Conservation (phyloP, 1,140 invertebrate species). For the Diabrotica virgifera region DNA sequence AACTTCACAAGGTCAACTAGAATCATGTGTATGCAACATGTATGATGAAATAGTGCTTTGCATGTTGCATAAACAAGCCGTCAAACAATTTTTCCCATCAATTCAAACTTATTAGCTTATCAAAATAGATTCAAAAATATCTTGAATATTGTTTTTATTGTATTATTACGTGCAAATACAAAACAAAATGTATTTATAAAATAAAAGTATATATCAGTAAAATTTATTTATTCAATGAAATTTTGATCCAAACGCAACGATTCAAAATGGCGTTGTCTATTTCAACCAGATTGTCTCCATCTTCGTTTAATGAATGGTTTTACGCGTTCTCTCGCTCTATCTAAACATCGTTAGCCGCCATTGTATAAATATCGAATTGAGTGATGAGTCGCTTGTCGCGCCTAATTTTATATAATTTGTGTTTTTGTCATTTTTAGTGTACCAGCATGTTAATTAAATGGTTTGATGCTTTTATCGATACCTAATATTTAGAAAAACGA, state of each 20-base stretch:
- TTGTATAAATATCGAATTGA: slow-evolving; percentile 36
- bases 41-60: no score
- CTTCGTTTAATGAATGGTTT: neutral
- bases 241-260: neutral
- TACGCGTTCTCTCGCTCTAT: slow-evolving; percentile 30
- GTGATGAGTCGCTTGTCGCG: slow-evolving; percentile 33
- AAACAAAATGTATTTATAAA: no score
- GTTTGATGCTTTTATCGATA: slow-evolving; percentile 4
- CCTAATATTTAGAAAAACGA: slow-evolving; percentile 2
- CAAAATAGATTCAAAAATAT: no score
- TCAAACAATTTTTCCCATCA: no score
- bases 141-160: no score
- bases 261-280: slow-evolving; percentile 17
- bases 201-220: no score
- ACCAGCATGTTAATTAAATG: neutral
- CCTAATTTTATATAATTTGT: slow-evolving; percentile 34
- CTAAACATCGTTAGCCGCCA: slow-evolving; percentile 47
- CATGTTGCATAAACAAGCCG: no score
- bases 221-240: neutral
- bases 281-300: neutral
- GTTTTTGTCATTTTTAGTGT: slow-evolving; percentile 9
- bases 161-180: no score
- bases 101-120: no score
- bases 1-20: no score
- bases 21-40: no score